Base-by-base conservation (phyloP, 35 echinoderm and acorn worm genomes). In the Antedon bifida region DNA sequence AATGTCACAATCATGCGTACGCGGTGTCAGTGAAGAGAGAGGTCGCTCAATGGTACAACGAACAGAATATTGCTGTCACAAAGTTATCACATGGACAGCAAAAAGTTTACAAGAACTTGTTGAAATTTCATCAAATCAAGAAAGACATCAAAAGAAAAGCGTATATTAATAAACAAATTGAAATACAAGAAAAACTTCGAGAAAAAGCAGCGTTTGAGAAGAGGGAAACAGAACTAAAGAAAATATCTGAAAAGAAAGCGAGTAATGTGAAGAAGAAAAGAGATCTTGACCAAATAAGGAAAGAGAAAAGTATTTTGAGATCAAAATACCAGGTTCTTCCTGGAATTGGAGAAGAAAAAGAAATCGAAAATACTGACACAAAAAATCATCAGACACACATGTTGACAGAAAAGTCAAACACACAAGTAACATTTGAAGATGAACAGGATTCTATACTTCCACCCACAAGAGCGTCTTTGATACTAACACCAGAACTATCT, bases 21-120 rank as follows among this genome's bases (percentile, higher is more conserved):
- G 55, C 75, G 5, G 77, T 85, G 21, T 30, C 74, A 19, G 29
- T 81, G 8, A 83, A 78, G 33, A 92, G 85, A 76, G 82, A 92
- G 33, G 77, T 92, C 21, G 77, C 88, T 34, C 35, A 84, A 11
- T 92, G 90, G 90, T 87, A 92, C 46, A 83, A 84, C 34, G 90
- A 92, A 51, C 90, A 92, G 39, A 82, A 88, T 16, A 84, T 88
- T 46, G 86, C 86, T 13, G 86, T 92, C 11, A 44, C 30, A 21
- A 92, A 92, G 74, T 38, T 92, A 26, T 77, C 82, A 30, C 82
- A 76, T 0, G 82, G 86, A 23, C 90, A 92, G 35, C 86, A 92
- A 36, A 74, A 81, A 29, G 55, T 87, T 45, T 92, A 88, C 74
- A 30, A 83, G 34, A 85, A 81, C 34, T 79, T 92, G 14, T 84